phyloP scores from a whole-genome alignment of 1,140 invertebrate species.

The Drosophila pruinosa region DNA sequence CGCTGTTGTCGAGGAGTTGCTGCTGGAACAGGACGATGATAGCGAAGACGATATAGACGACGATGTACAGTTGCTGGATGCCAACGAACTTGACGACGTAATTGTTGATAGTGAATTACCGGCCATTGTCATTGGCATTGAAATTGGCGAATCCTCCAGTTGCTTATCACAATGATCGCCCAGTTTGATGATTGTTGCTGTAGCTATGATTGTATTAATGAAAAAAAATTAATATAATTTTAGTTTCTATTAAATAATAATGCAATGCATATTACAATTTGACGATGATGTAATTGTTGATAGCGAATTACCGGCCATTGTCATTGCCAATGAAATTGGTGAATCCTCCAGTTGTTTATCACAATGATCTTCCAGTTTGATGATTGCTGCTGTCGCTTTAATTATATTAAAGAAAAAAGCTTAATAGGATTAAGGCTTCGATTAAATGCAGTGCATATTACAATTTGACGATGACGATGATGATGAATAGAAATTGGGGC shows the following conservation, averaged over 20 bases:
- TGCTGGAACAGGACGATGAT: slow-evolving; percentile 66
- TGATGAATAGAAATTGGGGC: slow-evolving; percentile 62
- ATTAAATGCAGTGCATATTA: slow-evolving; percentile 23
- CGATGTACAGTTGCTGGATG: slow-evolving; percentile 59
- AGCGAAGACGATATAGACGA: slow-evolving; percentile 60
- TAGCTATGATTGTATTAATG: slow-evolving; percentile 11
- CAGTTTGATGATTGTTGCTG: slow-evolving; percentile 44
- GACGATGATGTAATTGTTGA: slow-evolving; percentile 50
- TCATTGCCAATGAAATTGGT: slow-evolving; percentile 30
- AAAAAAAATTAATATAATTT: not conserved
- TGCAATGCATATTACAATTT: slow-evolving; percentile 48
- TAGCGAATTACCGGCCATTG: slow-evolving; percentile 43
- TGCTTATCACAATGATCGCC: slow-evolving; percentile 60
- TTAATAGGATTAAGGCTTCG: not conserved
- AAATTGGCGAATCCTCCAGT: slow-evolving; percentile 53
- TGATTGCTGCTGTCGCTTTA: slow-evolving; percentile 38
- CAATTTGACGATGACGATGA: slow-evolving; percentile 68
- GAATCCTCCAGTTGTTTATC: slow-evolving; percentile 64
- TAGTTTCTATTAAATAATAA: not conserved
- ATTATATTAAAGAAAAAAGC: not conserved
- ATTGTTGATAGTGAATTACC: slow-evolving; percentile 38
- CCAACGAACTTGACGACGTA: slow-evolving; percentile 16
- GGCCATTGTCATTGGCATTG: slow-evolving; percentile 40
- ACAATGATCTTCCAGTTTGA: slow-evolving; percentile 54
- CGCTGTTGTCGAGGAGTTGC: slow-evolving; percentile 61